Evolutionary conservation across 1,140 invertebrate genomes (phyloP).

Genomic region (Cotesia vestalis): DNA sequence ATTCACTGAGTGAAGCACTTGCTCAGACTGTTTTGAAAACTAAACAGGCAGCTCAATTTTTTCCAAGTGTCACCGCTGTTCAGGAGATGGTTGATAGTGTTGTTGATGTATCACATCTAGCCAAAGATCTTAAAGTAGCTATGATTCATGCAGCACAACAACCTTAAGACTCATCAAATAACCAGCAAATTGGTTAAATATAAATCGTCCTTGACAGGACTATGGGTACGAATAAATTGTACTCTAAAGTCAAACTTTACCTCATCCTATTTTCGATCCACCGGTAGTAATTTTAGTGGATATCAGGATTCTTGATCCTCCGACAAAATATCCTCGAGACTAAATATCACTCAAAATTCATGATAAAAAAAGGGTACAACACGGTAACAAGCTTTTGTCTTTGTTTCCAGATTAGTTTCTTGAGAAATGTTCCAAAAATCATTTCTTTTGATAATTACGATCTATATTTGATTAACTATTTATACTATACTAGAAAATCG

Average conservation of each 20-base stretch:
- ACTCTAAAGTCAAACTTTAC: constrained; percentile 30
- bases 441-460: no score
- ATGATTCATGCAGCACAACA: constrained; percentile 59
- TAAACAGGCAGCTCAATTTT: constrained; percentile 88
- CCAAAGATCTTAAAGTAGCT: constrained; percentile 75
- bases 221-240: constrained; percentile 34
- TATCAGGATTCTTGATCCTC: no score
- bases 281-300: constrained; percentile 32
- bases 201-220: constrained; percentile 5
- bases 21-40: constrained; percentile 87
- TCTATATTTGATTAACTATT: no score
- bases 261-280: constrained; percentile 13
- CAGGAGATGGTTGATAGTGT: constrained; percentile 94
- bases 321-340: no score
- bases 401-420: background rate
- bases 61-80: constrained; percentile 87
- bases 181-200: constrained; percentile 23
- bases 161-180: constrained; percentile 47
- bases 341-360: no score
- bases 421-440: no score
- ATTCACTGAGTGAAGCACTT: constrained; percentile 84
- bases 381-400: background rate
- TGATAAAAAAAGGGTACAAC: no score
- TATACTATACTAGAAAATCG: no score
- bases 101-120: constrained; percentile 81